These are phyloP conservation scores for Anguilla anguilla DNA, from an alignment of 2,797 vertebrate species.

Conservation along the genomic window DNA sequence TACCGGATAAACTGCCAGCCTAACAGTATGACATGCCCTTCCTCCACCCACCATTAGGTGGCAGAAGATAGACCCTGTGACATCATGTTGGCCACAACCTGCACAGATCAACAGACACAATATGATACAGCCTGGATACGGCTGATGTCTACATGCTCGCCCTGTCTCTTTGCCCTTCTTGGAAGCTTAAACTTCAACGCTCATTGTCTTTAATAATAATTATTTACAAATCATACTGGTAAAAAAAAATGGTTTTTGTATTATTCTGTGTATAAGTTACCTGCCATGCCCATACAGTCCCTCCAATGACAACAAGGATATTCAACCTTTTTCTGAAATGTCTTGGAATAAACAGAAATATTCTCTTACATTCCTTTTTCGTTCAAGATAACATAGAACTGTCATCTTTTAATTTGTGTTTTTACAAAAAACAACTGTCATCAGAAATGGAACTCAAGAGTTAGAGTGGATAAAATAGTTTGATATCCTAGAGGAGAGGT, in stretches of 20 bases:
- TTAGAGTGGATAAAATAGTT: neutral
- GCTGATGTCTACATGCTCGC: neutral
- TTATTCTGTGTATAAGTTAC: neutral
- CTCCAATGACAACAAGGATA: neutral
- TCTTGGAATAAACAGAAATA: neutral
- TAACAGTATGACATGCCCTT: neutral
- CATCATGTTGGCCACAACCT: neutral
- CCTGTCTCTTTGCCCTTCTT: neutral
- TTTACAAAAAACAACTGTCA: neutral
- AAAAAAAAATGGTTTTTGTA: neutral
- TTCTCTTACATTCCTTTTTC: neutral
- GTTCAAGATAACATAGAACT: neutral
- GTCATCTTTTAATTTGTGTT: neutral
- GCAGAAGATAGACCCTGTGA: neutral
- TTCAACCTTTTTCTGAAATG: neutral
- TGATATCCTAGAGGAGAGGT: neutral
- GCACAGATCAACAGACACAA: neutral
- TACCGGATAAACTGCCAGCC: neutral
- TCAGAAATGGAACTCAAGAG: neutral
- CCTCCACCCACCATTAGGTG: neutral
- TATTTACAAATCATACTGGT: neutral
- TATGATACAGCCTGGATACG: neutral
- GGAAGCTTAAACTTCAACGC: neutral
- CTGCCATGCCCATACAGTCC: neutral
- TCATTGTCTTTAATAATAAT: neutral